Evolutionary conservation across 2,113 vertebrate genomes (phyloP).

Genomic region (Hepsetus odoe): DNA sequence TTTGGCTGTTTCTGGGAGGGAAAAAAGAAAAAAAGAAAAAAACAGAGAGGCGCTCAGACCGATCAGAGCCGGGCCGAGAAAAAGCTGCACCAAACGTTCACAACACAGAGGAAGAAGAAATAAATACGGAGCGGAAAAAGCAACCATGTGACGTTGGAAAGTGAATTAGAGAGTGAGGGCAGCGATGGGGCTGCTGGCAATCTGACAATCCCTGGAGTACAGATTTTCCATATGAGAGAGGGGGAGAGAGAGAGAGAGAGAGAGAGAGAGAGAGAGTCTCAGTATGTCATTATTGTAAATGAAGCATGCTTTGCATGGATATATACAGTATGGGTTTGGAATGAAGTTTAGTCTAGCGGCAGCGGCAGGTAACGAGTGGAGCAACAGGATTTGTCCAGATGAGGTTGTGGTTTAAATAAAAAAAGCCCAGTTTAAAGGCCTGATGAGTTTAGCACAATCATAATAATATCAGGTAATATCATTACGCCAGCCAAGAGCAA

Average conservation of each 20-base stretch:
- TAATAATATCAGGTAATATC: no score
- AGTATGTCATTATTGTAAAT: background rate
- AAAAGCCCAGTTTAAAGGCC: no score
- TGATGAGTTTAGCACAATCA: no score
- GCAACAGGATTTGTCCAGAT: background rate
- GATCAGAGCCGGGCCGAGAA: background rate
- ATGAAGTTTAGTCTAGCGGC: constrained; percentile 28
- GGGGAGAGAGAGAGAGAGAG: background rate
- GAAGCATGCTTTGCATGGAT: background rate
- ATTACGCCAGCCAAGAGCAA: no score
- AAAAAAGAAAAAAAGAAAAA: no score
- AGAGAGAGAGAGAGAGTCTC: background rate
- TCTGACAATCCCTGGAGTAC: background rate
- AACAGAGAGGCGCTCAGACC: no score
- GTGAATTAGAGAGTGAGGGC: background rate
- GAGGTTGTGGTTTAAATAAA: no score
- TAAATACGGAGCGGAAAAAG: background rate
- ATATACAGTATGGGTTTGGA: background rate
- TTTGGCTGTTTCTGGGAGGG: background rate
- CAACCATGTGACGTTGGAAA: background rate
- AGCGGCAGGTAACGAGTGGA: background rate
- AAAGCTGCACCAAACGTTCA: background rate
- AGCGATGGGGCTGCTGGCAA: background rate
- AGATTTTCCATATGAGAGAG: constrained; percentile 7
- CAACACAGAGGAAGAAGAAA: background rate